Conservation (phyloP, 2,797 vertebrate species). For the Jordanella pulchra region DNA sequence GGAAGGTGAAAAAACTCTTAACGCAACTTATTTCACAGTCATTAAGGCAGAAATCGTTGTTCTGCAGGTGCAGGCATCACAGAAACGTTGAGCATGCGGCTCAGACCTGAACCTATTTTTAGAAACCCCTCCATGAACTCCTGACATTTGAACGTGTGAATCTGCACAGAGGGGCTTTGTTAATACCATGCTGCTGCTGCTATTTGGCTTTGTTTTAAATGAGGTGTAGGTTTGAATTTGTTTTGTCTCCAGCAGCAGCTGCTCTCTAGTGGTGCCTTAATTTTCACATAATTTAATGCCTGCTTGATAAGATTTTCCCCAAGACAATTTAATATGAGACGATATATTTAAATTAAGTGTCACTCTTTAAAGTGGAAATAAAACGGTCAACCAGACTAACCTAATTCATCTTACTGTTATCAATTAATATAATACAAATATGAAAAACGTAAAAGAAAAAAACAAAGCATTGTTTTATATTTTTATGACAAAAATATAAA, state of each 20-base stretch:
- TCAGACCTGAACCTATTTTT: slow-evolving; percentile 41
- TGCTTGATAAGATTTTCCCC: neutral
- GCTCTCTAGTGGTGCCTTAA: neutral
- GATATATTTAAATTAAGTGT: slow-evolving; percentile 21
- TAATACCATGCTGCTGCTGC: slow-evolving; percentile 32
- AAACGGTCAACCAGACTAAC: no score
- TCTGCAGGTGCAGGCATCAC: slow-evolving; percentile 8
- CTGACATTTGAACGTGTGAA: slow-evolving; percentile 26
- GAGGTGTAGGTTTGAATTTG: slow-evolving; percentile 1
- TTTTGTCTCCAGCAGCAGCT: slow-evolving; percentile 22
- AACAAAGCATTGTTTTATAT: no score
- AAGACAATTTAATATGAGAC: slow-evolving; percentile 4
- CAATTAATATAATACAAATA: no score
- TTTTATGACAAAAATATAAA: no score
- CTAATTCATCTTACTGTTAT: no score
- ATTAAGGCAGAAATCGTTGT: slow-evolving; percentile 38
- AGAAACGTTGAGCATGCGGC: slow-evolving; percentile 3
- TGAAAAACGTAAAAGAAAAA: no score
- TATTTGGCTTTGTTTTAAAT: slow-evolving; percentile 14
- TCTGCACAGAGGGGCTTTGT: slow-evolving; percentile 11
- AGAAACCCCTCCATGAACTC: slow-evolving; percentile 25
- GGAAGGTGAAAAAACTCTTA: slow-evolving; percentile 21
- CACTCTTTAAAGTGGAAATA: no score
- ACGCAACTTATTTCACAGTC: slow-evolving; percentile 39
- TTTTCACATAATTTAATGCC: neutral